Evolutionary conservation across 2,888 invertebrate genomes (phyloP).

Genomic region (Cephus runcator): DNA sequence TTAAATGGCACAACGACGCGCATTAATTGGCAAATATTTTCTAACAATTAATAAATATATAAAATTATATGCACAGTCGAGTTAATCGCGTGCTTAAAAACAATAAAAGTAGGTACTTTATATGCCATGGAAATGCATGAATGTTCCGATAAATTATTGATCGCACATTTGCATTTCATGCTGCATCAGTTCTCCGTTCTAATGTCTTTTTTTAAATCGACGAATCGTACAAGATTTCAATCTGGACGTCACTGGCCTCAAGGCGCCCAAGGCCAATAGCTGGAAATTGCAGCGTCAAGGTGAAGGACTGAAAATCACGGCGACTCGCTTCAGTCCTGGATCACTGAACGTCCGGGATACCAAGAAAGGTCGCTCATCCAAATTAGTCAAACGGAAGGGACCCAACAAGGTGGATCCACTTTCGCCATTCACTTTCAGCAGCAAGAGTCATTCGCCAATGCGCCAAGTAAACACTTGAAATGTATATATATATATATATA

Average conservation of each 20-base stretch:
- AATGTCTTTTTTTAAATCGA: neutral
- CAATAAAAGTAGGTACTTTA: too few species aligned
- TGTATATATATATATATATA: neutral
- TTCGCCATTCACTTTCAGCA: slow-evolving; percentile 32
- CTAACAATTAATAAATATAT: neutral
- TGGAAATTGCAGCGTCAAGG: neutral
- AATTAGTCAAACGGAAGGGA: slow-evolving; percentile 46
- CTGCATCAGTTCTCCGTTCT: neutral
- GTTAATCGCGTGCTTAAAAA: neutral
- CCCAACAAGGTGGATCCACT: slow-evolving; percentile 26
- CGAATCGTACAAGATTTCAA: neutral
- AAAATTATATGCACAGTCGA: neutral
- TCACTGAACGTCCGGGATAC: neutral
- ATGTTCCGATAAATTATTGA: neutral
- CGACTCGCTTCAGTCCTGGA: neutral
- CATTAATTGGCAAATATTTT: neutral
- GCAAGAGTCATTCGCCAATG: neutral
- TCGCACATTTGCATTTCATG: neutral
- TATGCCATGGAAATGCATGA: too few species aligned
- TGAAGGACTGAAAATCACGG: neutral
- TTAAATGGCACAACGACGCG: neutral
- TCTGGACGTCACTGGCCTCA: neutral
- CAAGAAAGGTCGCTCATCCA: slow-evolving; percentile 14
- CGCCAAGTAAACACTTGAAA: neutral
- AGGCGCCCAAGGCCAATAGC: neutral